phyloP scores from a whole-genome alignment of 2,888 invertebrate species.

The Athalia rosae region DNA sequence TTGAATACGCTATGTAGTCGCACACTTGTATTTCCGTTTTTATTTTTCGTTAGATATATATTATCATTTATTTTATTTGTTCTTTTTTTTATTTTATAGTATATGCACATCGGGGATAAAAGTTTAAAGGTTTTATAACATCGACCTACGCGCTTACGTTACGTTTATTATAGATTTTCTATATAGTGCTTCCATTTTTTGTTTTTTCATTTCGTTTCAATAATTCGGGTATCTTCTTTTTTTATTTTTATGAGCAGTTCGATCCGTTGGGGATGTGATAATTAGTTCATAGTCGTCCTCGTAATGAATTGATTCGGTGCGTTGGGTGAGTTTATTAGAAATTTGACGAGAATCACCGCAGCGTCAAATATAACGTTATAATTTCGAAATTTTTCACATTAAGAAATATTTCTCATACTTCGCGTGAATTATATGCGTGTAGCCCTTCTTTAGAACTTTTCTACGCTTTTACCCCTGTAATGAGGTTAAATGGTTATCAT shows the following conservation, averaged over 20 bases:
- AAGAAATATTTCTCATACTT: slow-evolving; percentile 34
- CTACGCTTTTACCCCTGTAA: slow-evolving; percentile 48
- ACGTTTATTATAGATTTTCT: no score
- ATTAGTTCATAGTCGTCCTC: background rate
- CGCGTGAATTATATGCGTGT: slow-evolving; percentile 39
- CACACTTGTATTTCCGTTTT: background rate
- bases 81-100: background rate
- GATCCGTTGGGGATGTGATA: background rate
- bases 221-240: background rate
- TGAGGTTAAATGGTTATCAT: slow-evolving; percentile 46
- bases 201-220: background rate
- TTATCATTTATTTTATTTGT: background rate
- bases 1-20: slow-evolving; percentile 8
- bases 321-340: background rate
- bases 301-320: background rate
- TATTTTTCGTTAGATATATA: background rate
- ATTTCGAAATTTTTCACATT: slow-evolving; percentile 4
- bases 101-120: no score
- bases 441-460: slow-evolving; percentile 48
- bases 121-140: no score
- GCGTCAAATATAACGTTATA: background rate
- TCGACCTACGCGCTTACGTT: no score
- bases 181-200: background rate
- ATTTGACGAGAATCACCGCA: slow-evolving; percentile 6
- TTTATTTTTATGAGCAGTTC: background rate